Percentiles rank a stretch among this genome's conserved stretches.
Evolutionary conservation across 2,797 vertebrate genomes (phyloP).

Genomic region (Melopsittacus undulatus): DNA sequence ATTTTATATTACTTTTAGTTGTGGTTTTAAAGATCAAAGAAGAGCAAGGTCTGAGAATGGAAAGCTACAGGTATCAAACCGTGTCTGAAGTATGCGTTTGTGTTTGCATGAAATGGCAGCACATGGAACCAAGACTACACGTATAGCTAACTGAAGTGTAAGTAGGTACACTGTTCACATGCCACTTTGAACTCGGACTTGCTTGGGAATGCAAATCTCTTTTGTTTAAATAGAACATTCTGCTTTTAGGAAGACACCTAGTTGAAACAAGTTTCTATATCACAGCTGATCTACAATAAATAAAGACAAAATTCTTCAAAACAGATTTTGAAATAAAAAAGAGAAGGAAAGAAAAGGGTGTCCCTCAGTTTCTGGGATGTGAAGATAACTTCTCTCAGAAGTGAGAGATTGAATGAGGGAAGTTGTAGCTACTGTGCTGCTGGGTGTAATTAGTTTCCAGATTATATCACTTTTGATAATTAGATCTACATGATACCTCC

Average conservation of each 20-base stretch:
- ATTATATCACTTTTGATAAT: slow-evolving; percentile 71
- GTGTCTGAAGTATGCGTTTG: slow-evolving; percentile 18
- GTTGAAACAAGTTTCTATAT: slow-evolving; percentile 71
- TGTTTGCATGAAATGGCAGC: slow-evolving; percentile 63
- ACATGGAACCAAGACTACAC: slow-evolving; percentile 67
- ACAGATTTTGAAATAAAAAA: slow-evolving; percentile 21
- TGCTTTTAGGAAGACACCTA: slow-evolving; percentile 65
- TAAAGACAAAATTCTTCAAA: slow-evolving; percentile 60
- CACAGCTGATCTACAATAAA: slow-evolving; percentile 66
- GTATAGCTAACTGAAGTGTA: slow-evolving; percentile 73
- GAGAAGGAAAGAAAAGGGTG: background rate
- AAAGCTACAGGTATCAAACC: background rate
- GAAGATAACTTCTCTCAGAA: slow-evolving; percentile 51
- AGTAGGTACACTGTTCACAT: slow-evolving; percentile 71
- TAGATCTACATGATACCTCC: slow-evolving; percentile 54
- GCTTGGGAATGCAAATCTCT: slow-evolving; percentile 75
- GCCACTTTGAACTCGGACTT: slow-evolving; percentile 70
- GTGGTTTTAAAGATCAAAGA: background rate
- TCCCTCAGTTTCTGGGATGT: slow-evolving; percentile 38
- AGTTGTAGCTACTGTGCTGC: slow-evolving; percentile 52
- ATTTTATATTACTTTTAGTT: background rate
- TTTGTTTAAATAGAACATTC: slow-evolving; percentile 63
- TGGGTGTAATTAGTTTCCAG: slow-evolving; percentile 70
- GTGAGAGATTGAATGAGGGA: background rate
- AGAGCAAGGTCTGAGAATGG: background rate